These are phyloP conservation scores for Zaprionus ghesquierei DNA, from an alignment of 1,140 invertebrate species.

Conservation along the genomic window DNA sequence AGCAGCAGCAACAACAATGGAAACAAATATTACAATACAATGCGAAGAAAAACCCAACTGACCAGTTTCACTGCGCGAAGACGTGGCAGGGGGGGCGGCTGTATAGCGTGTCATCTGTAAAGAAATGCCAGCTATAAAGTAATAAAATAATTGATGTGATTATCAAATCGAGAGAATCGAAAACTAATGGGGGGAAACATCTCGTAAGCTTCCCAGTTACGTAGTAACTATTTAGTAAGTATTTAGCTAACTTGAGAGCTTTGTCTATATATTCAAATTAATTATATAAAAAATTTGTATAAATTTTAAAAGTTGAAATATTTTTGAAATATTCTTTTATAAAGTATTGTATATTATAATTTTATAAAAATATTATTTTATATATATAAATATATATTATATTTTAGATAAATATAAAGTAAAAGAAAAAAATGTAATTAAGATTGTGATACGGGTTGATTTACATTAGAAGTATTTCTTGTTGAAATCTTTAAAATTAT, in stretches of 20 bases:
- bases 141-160: conserved; percentile 30
- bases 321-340: not conserved
- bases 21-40: conserved; percentile 17
- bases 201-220: not conserved
- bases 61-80: conserved; percentile 48
- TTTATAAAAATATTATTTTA: no score
- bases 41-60: conserved; percentile 60
- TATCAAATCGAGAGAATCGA: conserved; percentile 14
- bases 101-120: not conserved
- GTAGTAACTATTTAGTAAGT: not conserved
- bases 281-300: no score
- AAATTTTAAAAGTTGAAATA: no score
- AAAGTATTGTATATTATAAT: no score
- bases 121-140: conserved; percentile 6
- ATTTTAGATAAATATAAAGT: no score
- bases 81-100: not conserved
- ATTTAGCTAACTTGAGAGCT: not conserved
- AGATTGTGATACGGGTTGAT: no score
- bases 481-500: no score
- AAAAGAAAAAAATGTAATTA: no score
- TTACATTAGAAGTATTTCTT: no score
- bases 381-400: no score
- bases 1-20: conserved; percentile 18
- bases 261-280: not conserved
- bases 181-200: not conserved